phyloP scores from a whole-genome alignment of 53 echinoderm and acorn worm species.

The Apostichopus leukothele region DNA sequence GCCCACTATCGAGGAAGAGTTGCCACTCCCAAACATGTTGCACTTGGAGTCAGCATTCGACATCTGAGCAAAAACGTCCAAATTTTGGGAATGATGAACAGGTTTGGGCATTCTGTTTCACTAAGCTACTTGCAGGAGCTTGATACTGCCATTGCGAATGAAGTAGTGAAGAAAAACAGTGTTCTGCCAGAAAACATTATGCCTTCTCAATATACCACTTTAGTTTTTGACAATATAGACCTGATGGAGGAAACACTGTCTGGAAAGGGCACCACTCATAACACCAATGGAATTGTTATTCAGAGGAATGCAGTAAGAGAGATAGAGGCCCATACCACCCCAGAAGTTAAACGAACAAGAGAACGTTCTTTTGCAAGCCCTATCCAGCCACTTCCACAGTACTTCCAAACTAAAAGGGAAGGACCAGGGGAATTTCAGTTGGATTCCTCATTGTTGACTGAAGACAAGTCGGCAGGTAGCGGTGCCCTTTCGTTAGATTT shows the following conservation, averaged over 20 bases:
- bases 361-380: background rate
- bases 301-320: slow-evolving; percentile 11
- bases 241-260: slow-evolving; percentile 63
- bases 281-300: slow-evolving; percentile 62
- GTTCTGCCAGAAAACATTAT: background rate
- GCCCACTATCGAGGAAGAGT: too few species aligned
- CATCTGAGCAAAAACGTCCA: slow-evolving; percentile 52
- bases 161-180: background rate
- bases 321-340: too few species aligned
- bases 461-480: too few species aligned
- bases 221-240: slow-evolving; percentile 69
- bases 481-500: too few species aligned
- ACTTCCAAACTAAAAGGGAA: too few species aligned
- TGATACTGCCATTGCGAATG: slow-evolving; percentile 11
- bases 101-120: slow-evolving; percentile 50
- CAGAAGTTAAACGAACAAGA: too few species aligned
- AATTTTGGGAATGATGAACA: slow-evolving; percentile 34
- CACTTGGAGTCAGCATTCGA: slow-evolving; percentile 33
- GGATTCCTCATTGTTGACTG: too few species aligned
- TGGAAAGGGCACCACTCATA: slow-evolving; percentile 66
- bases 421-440: background rate
- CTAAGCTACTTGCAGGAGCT: background rate
- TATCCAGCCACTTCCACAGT: background rate
- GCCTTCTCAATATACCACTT: slow-evolving; percentile 17
- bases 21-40: slow-evolving; percentile 12